Evolutionary conservation across 1,140 invertebrate genomes (phyloP), one percentile per base, ranked within the genome.

Genomic region (Hyphantria cunea): DNA sequence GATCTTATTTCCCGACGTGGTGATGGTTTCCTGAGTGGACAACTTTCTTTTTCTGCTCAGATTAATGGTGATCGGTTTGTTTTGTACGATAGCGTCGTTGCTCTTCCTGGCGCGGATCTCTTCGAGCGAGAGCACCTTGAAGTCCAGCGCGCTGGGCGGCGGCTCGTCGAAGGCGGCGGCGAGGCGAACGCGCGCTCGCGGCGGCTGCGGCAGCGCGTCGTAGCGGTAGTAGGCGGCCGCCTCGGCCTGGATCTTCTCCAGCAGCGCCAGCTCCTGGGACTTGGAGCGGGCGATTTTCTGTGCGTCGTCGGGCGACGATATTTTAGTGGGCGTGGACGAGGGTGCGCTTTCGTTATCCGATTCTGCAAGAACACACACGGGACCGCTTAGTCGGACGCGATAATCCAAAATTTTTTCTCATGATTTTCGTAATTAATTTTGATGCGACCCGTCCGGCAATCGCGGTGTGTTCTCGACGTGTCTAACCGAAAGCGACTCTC

Each of bases 201-300:
- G 42, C 74, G 5, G 68, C 54, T 0, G 72, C 4, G 73, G 62
- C 4, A 76, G 53, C 0, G 59, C 32, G 42, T 86, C 86, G 81
- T 94, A 94, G 34, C 92, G 92, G 82, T 94, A 95, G 81, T 92
- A 94, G 17, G 94, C 93, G 5, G 94, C 94, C 6, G 93, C 92
- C 75, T 94, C 94, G 0, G 93, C 93, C 68, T 95, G 94, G 41
- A 95, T 94, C 68, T 93, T 92, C 82, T 95, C 94, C 37, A 95
- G 80, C 11, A 93, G 87, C 51, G 94, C 92, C 66, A 95, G 92
- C 70, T 95, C 94, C 68, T 94, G 91, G 0, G 94, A 93, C 82
- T 94, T 94, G 64, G 92, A 91, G 69, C 79, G 68, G 8, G 74
- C 73, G 8, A 80, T 73, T 49, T 65, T 71, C 50, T 67, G 68